Conservation (phyloP, 2,797 vertebrate genomes). For the Tapera naevia region DNA sequence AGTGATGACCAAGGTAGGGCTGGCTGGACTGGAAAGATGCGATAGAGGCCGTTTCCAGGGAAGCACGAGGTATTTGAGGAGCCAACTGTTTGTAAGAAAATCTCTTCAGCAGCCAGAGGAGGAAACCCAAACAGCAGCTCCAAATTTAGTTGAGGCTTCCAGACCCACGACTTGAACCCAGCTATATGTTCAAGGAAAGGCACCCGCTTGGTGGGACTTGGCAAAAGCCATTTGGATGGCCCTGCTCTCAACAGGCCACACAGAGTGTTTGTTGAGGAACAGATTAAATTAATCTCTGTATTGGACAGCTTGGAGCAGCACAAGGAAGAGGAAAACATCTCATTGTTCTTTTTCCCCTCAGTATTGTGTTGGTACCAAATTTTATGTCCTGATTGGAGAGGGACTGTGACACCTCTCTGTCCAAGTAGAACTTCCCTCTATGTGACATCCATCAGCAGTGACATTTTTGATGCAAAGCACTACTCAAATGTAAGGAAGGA, state of each 20-base stretch:
- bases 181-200: not conserved
- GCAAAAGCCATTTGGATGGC: not conserved
- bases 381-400: not conserved
- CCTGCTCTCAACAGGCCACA: not conserved
- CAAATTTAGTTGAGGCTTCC: slow-evolving; percentile 38
- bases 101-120: slow-evolving; percentile 55
- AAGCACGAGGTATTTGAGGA: slow-evolving; percentile 17
- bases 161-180: not conserved
- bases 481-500: not conserved
- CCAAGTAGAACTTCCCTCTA: not conserved
- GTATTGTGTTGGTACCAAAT: not conserved
- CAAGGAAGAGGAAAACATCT: not conserved
- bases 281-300: not conserved
- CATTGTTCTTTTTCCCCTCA: not conserved
- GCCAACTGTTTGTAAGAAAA: slow-evolving; percentile 68
- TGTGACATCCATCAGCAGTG: not conserved
- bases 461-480: not conserved
- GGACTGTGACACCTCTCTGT: not conserved
- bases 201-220: not conserved
- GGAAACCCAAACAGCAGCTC: slow-evolving; percentile 37
- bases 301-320: not conserved
- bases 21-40: slow-evolving; percentile 48
- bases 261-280: not conserved
- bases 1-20: not conserved
- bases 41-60: slow-evolving; percentile 5